These are phyloP conservation scores for Synergus itoensis DNA, from an alignment of 2,888 invertebrate species.

Conservation along the genomic window DNA sequence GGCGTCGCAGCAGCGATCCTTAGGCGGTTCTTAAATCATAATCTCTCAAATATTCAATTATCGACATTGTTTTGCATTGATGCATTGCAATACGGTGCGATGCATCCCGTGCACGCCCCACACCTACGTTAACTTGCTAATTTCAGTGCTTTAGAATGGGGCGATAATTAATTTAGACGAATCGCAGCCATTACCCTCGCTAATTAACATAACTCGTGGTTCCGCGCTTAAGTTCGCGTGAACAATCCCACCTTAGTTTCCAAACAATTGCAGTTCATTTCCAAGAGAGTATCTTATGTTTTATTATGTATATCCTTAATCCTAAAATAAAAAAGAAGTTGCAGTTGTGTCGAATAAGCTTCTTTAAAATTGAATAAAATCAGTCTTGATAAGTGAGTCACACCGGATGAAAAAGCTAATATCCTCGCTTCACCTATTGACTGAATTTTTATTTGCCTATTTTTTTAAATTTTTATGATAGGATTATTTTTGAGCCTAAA, in stretches of 20 bases:
- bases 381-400: too few relatives aligned
- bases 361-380: too few relatives aligned
- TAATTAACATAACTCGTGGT: conserved; percentile 57
- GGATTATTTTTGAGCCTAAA: too few relatives aligned
- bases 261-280: not conserved
- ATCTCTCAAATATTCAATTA: conserved; percentile 69
- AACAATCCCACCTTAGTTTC: conserved; percentile 1
- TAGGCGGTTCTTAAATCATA: conserved; percentile 67
- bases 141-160: conserved; percentile 64
- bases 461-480: too few relatives aligned
- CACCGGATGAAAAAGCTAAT: too few relatives aligned
- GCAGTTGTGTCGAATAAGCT: too few relatives aligned
- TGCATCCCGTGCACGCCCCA: conserved; percentile 41
- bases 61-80: conserved; percentile 65
- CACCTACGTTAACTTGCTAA: conserved; percentile 54
- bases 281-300: too few relatives aligned
- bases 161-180: conserved; percentile 63
- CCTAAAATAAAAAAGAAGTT: too few relatives aligned
- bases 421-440: too few relatives aligned
- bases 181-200: conserved; percentile 46
- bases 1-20: conserved; percentile 49
- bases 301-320: too few relatives aligned
- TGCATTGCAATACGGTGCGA: conserved; percentile 64
- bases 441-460: too few relatives aligned
- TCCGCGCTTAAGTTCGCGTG: conserved; percentile 4